Evolutionary conservation across 1,140 invertebrate species (phyloP).

Genomic region (Rhynchophorus ferrugineus): DNA sequence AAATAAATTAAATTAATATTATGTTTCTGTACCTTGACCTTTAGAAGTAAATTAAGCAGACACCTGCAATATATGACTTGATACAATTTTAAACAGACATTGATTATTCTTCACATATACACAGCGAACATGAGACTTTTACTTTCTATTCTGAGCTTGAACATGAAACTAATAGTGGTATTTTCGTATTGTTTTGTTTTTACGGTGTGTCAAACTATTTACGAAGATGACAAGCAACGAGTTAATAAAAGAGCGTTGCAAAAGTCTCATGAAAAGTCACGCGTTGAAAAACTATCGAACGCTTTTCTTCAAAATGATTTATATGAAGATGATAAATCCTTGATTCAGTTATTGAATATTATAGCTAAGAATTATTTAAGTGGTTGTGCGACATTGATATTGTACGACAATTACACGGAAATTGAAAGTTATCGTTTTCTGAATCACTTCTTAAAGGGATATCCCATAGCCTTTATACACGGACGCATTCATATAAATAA

Average conservation of each 20-base stretch:
- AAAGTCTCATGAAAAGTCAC: conserved; percentile 36
- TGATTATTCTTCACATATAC: no score
- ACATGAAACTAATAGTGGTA: no score
- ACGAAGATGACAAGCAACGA: no score
- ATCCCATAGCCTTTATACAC: conserved; percentile 50
- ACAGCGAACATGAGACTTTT: no score
- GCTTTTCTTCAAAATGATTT: conserved; percentile 25
- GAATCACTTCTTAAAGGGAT: conserved; percentile 49
- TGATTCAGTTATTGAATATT: conserved; percentile 49
- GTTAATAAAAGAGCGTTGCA: conserved; percentile 38
- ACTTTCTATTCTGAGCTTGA: no score
- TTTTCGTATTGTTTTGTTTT: no score
- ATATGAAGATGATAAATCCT: conserved; percentile 45
- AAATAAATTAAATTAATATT: no score
- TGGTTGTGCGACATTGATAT: conserved; percentile 52
- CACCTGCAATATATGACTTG: no score
- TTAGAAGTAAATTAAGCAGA: no score
- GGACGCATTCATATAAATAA: conserved; percentile 45
- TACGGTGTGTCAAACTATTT: no score
- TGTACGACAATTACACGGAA: conserved; percentile 52
- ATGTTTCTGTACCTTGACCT: no score
- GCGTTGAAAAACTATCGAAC: conserved; percentile 33
- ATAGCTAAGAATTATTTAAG: conserved; percentile 49
- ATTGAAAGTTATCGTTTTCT: conserved; percentile 47
- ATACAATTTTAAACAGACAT: no score